Evolutionary conservation across 2,797 vertebrate species (phyloP), one percentile per base, ranked within the genome.

Genomic region (Amniataba percoides): DNA sequence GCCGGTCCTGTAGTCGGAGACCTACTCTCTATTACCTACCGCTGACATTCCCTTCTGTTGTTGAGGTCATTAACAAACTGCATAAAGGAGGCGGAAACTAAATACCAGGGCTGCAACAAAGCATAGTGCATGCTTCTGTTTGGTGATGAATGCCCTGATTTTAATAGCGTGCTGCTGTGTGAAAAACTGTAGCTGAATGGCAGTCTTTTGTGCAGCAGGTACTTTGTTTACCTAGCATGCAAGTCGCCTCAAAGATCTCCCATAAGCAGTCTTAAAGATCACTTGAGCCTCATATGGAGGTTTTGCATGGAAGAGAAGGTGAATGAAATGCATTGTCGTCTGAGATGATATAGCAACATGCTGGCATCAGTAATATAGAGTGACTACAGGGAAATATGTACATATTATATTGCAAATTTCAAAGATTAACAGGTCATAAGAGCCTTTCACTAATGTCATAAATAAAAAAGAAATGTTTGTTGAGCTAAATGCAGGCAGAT

Each of bases 11-110:
- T 79, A 84, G 83, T 84, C 71, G 79, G 72, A 87, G 76, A 66
- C 82, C 85, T 78, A 80, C 80, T 83, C 79, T 85, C 78, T 83
- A 70, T 87, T 92, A 93, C 92, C 91, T 88, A 87, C 85, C 36
- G 74, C 92, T 93, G 87, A 89, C 91, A 87, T 87, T 82, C 80
- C 86, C 85, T 80, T 88, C 84, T 90, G 86, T 87, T 84, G 88
- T 84, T 74, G 72, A 86, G 86, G 89, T 89, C 87, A 84, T 91
- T 89, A 86, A 80, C 86, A 82, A 87, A 82, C 81, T 81, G 77
- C 80, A 85, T 87, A 83, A 90, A 91, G 80, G 83, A 85, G 71
- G 81, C n/a, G 34, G 87, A 89, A 92, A 92, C 81, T 77, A 72
- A 90, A 92, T 85, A 92, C 87, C 67, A 64, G 64, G 36, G 78